Percentiles rank a stretch among this genome's conserved stretches.
Conservation (phyloP, 2,113 vertebrate genomes). For the Saccopteryx leptura region DNA sequence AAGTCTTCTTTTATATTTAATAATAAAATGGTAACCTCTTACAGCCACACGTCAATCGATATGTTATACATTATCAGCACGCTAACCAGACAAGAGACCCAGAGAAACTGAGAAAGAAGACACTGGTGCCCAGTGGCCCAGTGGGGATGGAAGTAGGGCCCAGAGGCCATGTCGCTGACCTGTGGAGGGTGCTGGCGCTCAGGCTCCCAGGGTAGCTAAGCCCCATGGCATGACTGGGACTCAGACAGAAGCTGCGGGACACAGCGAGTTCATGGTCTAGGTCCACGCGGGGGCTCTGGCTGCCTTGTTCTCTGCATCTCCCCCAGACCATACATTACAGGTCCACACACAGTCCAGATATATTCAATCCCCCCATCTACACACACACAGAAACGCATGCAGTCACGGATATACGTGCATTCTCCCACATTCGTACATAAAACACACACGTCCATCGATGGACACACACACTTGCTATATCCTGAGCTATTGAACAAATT, state of each 20-base stretch:
- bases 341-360: too few relatives aligned
- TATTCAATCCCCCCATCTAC: too few relatives aligned
- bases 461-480: neutral
- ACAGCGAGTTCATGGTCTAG: too few relatives aligned
- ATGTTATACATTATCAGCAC: accelerated
- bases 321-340: too few relatives aligned
- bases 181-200: neutral
- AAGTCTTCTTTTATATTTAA: neutral
- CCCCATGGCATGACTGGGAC: accelerated
- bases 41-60: accelerated
- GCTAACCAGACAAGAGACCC: neutral
- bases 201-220: neutral
- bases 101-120: neutral
- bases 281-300: accelerated
- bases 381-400: neutral
- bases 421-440: too few relatives aligned
- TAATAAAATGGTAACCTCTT: neutral
- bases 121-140: too few relatives aligned
- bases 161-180: too few relatives aligned
- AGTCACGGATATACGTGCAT: neutral
- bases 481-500: neutral
- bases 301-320: too few relatives aligned
- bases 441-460: neutral
- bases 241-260: accelerated
- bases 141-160: too few relatives aligned